A percentile compares a stretch with the other conserved stretches of the same genome.
phyloP scores from a whole-genome alignment of 2,797 vertebrate genomes.

The Rhynchotus rufescens region DNA sequence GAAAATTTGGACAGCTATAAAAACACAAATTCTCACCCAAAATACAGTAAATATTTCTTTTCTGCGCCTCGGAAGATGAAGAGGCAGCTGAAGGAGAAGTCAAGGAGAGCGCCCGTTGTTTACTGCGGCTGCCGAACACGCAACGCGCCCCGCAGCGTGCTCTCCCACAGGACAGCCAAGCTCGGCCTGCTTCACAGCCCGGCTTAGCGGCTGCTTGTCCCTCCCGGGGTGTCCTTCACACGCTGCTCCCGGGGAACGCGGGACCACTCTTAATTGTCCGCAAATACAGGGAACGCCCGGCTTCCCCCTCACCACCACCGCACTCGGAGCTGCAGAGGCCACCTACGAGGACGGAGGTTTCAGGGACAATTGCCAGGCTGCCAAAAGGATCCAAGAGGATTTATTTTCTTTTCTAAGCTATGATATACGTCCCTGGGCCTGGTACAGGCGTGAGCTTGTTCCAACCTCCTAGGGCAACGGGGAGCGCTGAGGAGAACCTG shows the following conservation, averaged over 20 bases:
- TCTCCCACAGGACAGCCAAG: slow-evolving; percentile 37
- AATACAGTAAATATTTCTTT: not conserved
- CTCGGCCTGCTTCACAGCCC: slow-evolving; percentile 23
- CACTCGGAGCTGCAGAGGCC: slow-evolving; percentile 1
- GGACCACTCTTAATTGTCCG: slow-evolving; percentile 22
- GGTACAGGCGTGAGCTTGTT: slow-evolving; percentile 14
- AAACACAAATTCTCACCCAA: not conserved
- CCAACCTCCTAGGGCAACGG: slow-evolving; percentile 35
- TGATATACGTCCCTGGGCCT: not conserved
- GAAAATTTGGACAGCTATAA: slow-evolving; percentile 1
- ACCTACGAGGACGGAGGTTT: not conserved
- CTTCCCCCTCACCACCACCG: not conserved
- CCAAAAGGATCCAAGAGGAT: not conserved
- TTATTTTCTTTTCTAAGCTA: not conserved
- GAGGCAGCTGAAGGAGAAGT: slow-evolving; percentile 42
- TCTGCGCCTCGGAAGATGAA: not conserved
- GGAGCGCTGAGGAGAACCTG: slow-evolving; percentile 30
- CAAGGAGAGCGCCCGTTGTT: slow-evolving; percentile 39
- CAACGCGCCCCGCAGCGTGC: not conserved
- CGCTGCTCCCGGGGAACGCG: not conserved
- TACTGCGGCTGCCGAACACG: slow-evolving; percentile 25
- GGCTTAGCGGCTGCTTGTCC: not conserved
- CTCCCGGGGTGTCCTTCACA: slow-evolving; percentile 29
- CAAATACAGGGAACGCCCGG: not conserved
- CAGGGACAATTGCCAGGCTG: not conserved